Conservation (phyloP, 2,797 vertebrate genomes). For the Enteromius anoplus region DNA sequence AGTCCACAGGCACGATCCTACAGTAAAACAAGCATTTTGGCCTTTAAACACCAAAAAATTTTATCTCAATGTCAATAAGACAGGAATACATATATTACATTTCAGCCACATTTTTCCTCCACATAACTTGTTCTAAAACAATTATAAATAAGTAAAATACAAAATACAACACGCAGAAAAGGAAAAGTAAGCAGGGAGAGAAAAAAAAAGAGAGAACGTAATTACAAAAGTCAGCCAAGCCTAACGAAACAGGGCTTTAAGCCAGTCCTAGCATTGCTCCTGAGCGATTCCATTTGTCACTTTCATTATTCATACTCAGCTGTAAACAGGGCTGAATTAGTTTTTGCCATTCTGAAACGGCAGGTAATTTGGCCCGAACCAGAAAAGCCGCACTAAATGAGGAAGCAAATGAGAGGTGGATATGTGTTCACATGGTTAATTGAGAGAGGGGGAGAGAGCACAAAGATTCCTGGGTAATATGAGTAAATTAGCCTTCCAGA, state of each 20-base stretch:
- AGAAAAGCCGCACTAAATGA: slow-evolving; percentile 58
- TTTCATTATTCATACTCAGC: slow-evolving; percentile 78
- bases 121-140: slow-evolving; percentile 67
- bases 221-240: slow-evolving; percentile 83
- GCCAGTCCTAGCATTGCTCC: slow-evolving; percentile 73
- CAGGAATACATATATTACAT: slow-evolving; percentile 54
- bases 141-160: slow-evolving; percentile 62
- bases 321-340: slow-evolving; percentile 74
- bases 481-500: slow-evolving; percentile 45
- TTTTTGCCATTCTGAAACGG: slow-evolving; percentile 73
- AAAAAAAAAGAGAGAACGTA: slow-evolving; percentile 68
- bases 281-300: slow-evolving; percentile 76
- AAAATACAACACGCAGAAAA: slow-evolving; percentile 37
- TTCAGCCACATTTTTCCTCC: slow-evolving; percentile 63
- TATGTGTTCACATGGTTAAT: slow-evolving; percentile 60
- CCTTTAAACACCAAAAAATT: background rate
- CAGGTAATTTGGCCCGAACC: slow-evolving; percentile 61
- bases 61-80: slow-evolving; percentile 7
- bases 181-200: slow-evolving; percentile 14
- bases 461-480: slow-evolving; percentile 51
- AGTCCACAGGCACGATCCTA: background rate
- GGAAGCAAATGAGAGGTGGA: slow-evolving; percentile 59
- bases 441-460: slow-evolving; percentile 57
- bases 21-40: slow-evolving; percentile 13
- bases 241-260: slow-evolving; percentile 79